phyloP scores from a whole-genome alignment of 2,888 invertebrate species.

The Drosophila niveifrons region DNA sequence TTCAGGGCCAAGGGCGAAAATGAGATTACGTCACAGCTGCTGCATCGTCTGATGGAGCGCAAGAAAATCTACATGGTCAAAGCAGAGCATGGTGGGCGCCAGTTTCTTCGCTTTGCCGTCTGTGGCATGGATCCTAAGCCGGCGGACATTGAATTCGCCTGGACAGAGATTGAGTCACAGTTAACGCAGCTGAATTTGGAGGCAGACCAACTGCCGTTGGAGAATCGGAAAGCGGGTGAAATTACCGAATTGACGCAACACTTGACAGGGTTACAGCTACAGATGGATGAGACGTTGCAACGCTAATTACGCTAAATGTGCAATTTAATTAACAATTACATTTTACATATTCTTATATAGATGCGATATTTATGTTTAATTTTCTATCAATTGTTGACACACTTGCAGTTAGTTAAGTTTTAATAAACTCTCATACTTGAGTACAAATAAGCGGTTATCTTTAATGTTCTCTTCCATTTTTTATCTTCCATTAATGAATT shows the following conservation, averaged over 20 bases:
- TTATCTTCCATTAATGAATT: background rate
- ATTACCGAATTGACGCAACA: conserved; percentile 66
- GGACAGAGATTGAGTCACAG: conserved; percentile 89
- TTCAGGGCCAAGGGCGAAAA: conserved; percentile 93
- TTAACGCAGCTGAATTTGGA: conserved; percentile 84
- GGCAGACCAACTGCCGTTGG: conserved; percentile 39
- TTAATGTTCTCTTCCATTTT: background rate
- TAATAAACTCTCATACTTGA: conserved; percentile 36
- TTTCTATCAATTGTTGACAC: conserved; percentile 26
- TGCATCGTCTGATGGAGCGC: conserved; percentile 90
- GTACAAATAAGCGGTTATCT: background rate
- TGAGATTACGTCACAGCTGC: conserved; percentile 89
- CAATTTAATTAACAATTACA: conserved; percentile 12
- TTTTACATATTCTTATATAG: background rate
- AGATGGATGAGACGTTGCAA: conserved; percentile 48
- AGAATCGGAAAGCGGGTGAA: conserved; percentile 49
- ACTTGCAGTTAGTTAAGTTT: conserved; percentile 32
- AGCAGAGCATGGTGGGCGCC: conserved; percentile 89
- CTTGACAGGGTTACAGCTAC: conserved; percentile 58
- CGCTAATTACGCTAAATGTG: conserved; percentile 35
- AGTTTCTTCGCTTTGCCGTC: conserved; percentile 92
- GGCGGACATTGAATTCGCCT: conserved; percentile 91
- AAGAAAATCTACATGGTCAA: conserved; percentile 94
- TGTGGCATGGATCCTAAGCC: conserved; percentile 90
- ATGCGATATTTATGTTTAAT: conserved; percentile 39